Evolutionary conservation across 2,797 vertebrate species (phyloP).

Genomic region (Rhabdophis nuchalis): DNA sequence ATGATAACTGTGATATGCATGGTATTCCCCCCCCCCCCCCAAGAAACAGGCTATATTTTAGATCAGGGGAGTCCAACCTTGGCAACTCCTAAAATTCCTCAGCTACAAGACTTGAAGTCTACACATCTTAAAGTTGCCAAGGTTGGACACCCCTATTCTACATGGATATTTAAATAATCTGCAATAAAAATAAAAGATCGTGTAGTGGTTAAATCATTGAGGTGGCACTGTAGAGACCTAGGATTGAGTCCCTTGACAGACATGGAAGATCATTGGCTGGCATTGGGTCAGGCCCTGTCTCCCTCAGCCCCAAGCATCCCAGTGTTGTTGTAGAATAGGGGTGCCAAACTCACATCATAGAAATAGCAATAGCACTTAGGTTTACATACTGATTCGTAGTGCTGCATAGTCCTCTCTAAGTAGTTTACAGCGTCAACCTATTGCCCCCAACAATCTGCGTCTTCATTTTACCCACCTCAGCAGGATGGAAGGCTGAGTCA

Average conservation of each 20-base stretch:
- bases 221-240: not conserved
- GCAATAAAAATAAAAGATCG: not conserved
- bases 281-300: not conserved
- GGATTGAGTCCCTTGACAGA: not conserved
- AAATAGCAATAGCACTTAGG: no score
- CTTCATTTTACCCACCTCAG: no score
- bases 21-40: not conserved
- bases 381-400: no score
- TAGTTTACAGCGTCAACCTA: no score
- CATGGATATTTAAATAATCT: not conserved
- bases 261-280: not conserved
- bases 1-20: slow-evolving; percentile 8
- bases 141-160: not conserved
- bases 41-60: slow-evolving; percentile 28
- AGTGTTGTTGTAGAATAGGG: not conserved
- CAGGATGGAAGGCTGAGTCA: no score
- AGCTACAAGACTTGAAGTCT: not conserved
- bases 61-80: not conserved
- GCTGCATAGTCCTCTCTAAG: no score
- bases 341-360: no score
- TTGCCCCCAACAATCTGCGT: no score
- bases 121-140: not conserved
- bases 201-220: not conserved
- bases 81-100: not conserved
- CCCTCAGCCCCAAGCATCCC: not conserved